These are phyloP conservation scores for Nasua narica DNA, from an alignment of 2,797 vertebrate species.

Conservation along the genomic window DNA sequence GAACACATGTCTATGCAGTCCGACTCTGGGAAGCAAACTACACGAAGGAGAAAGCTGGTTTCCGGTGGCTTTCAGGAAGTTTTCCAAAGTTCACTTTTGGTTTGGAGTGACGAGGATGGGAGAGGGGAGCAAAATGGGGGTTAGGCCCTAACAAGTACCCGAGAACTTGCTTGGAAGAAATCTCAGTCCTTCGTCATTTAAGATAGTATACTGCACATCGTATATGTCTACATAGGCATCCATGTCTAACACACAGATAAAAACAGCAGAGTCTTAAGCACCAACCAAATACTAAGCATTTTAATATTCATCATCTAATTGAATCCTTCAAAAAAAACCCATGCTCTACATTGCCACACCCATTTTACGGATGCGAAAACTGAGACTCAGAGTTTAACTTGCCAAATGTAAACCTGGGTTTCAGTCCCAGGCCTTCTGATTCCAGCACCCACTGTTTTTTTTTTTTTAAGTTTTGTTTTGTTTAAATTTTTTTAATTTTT, in stretches of 20 bases:
- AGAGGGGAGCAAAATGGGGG: accelerated
- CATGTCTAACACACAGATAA: background rate
- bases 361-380: background rate
- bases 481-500: background rate
- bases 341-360: background rate
- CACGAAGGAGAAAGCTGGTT: background rate
- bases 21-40: background rate
- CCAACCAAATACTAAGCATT: background rate
- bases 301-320: background rate
- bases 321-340: background rate
- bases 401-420: background rate
- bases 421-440: background rate
- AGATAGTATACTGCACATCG: background rate
- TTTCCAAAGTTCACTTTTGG: background rate
- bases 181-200: background rate
- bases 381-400: background rate
- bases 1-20: background rate
- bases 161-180: background rate
- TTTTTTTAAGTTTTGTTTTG: background rate
- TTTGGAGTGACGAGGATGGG: background rate
- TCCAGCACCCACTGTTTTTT: background rate
- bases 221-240: background rate
- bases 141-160: background rate
- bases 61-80: background rate
- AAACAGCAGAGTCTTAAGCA: background rate